phyloP scores from a whole-genome alignment of 92 coral and sea anemone species.

The Porites rus region DNA sequence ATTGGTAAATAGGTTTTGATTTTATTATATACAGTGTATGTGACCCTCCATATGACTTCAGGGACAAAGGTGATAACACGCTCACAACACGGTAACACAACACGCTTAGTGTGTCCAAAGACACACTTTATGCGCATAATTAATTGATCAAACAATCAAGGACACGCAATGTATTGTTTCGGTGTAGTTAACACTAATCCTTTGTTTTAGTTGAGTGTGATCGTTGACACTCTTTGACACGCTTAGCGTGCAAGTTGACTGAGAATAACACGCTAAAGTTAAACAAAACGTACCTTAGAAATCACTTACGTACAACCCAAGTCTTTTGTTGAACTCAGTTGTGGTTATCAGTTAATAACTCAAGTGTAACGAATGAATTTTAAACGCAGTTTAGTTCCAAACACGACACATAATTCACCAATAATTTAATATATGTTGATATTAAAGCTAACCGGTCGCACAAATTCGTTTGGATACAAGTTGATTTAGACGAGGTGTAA shows the following conservation, averaged over 20 bases:
- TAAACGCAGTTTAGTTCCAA: too few relatives aligned
- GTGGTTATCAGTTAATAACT: neutral
- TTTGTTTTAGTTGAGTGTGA: constrained; percentile 8
- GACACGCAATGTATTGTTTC: constrained; percentile 16
- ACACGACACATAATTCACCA: too few relatives aligned
- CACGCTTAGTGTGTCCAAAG: too few relatives aligned
- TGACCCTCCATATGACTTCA: constrained; percentile 19
- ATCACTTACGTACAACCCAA: neutral
- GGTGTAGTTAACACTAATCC: constrained; percentile 22
- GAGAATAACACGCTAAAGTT: constrained; percentile 5
- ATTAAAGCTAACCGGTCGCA: too few relatives aligned
- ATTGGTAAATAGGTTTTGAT: too few relatives aligned
- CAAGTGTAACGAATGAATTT: too few relatives aligned
- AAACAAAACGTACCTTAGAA: neutral
- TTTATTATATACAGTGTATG: neutral
- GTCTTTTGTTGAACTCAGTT: neutral
- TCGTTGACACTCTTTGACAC: neutral
- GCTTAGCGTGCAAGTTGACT: constrained; percentile 19
- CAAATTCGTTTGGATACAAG: too few relatives aligned
- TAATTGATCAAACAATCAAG: constrained; percentile 15
- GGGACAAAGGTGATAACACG: neutral
- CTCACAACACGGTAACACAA: too few relatives aligned
- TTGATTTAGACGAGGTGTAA: too few relatives aligned
- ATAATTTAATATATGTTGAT: too few relatives aligned
- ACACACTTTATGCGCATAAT: constrained; percentile 5